A percentile compares a stretch with the other conserved stretches of the same genome.
These are phyloP conservation scores for Coleophora flavipennella DNA, from an alignment of 2,888 invertebrate genomes.

Conservation along the genomic window DNA sequence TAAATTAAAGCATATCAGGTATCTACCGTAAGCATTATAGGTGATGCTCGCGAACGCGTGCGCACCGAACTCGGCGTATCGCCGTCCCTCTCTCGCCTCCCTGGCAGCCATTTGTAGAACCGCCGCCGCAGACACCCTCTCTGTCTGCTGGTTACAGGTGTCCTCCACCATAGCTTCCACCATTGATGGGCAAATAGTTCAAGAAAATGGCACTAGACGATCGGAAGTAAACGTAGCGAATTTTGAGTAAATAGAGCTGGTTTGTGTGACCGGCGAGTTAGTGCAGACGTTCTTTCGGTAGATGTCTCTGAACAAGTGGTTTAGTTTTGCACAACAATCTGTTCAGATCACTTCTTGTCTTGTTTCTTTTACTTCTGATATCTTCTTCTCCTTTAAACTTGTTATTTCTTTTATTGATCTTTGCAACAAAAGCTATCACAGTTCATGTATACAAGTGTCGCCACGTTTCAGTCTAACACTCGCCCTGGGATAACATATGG, in stretches of 20 bases:
- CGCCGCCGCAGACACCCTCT: constrained; percentile 55
- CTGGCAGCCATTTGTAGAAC: constrained; percentile 58
- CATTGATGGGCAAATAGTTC: not conserved
- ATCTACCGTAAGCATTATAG: constrained; percentile 60
- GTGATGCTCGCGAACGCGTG: constrained; percentile 60
- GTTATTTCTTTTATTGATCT: not conserved
- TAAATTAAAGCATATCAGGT: too few relatives aligned
- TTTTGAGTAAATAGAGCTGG: constrained; percentile 12
- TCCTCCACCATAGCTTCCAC: constrained; percentile 51
- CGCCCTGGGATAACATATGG: constrained; percentile 14
- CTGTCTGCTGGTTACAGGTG: constrained; percentile 32
- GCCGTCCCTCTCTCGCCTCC: constrained; percentile 54
- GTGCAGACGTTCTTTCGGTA: constrained; percentile 7
- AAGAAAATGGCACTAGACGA: too few relatives aligned
- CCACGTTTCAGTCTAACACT: not conserved
- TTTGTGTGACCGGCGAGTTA: not conserved
- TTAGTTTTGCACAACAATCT: not conserved
- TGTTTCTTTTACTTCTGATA: not conserved
- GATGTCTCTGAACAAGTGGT: constrained; percentile 8
- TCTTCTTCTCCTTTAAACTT: not conserved
- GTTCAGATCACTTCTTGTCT: too few relatives aligned
- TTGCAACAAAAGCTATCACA: too few relatives aligned
- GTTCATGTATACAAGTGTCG: not conserved
- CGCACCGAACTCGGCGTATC: constrained; percentile 56
- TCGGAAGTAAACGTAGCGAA: constrained; percentile 3